Conservation (phyloP, 2,797 vertebrate species). For the Odontamblyopus rebecca region DNA sequence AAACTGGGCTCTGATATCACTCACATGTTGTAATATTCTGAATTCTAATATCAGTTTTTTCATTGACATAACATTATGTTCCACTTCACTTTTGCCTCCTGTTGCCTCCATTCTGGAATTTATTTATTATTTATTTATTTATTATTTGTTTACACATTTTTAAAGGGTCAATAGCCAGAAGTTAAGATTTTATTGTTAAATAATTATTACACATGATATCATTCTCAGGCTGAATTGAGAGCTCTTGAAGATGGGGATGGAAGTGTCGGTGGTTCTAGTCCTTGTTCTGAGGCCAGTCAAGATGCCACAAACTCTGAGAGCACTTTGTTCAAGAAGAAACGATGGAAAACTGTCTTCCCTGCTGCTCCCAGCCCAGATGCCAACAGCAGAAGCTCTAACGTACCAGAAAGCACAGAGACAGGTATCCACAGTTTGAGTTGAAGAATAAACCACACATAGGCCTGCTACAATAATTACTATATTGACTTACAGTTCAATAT, state of each 20-base stretch:
- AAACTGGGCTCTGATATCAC: too few species aligned
- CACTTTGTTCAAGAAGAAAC: conserved; percentile 78
- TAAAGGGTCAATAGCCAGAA: neutral
- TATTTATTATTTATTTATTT: too few species aligned
- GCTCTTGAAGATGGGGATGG: conserved; percentile 95
- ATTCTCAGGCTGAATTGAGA: conserved; percentile 88
- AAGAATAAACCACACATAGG: neutral
- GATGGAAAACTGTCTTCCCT: conserved; percentile 92
- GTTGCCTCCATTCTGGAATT: too few species aligned
- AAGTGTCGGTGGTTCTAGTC: conserved; percentile 90
- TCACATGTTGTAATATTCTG: too few species aligned
- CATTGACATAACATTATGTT: too few species aligned
- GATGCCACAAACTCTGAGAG: conserved; percentile 76
- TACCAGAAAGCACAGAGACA: conserved; percentile 75
- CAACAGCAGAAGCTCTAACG: conserved; percentile 82
- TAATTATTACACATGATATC: neutral
- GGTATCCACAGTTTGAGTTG: conserved; percentile 45
- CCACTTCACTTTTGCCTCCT: too few species aligned
- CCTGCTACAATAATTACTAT: too few species aligned
- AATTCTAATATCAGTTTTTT: too few species aligned
- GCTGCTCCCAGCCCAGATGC: conserved; percentile 87
- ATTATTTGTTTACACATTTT: too few species aligned
- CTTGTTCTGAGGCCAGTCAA: conserved; percentile 89
- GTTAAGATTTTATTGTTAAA: neutral
- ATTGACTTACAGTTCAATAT: too few species aligned